Evolutionary conservation across 2,888 invertebrate species (phyloP).

Genomic region (Andrena marginata): DNA sequence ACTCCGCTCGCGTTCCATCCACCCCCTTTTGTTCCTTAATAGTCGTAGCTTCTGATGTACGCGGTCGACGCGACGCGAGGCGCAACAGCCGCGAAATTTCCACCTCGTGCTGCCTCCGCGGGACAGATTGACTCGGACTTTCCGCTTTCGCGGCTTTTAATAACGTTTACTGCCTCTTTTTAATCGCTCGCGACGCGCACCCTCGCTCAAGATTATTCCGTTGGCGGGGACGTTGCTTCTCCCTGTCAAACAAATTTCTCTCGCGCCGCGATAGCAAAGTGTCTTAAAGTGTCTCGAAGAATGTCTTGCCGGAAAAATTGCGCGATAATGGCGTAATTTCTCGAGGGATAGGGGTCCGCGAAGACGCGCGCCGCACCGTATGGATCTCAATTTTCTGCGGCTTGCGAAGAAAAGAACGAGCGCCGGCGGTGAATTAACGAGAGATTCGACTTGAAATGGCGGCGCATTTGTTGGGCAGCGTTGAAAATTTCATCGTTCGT

Average conservation of each 20-base stretch:
- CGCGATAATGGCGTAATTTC: conserved; percentile 46
- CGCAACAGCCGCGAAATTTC: conserved; percentile 39
- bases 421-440: conserved; percentile 30
- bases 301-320: conserved; percentile 45
- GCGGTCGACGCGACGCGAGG: conserved; percentile 30
- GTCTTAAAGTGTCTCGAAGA: conserved; percentile 30
- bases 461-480: conserved; percentile 20
- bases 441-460: conserved; percentile 47
- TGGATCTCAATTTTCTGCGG: conserved; percentile 47
- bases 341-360: not conserved
- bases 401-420: not conserved
- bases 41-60: conserved; percentile 43
- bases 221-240: no score
- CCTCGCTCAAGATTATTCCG: not conserved
- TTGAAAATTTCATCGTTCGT: conserved; percentile 7
- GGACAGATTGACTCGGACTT: conserved; percentile 28
- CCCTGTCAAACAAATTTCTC: conserved; percentile 19
- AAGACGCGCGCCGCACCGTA: not conserved
- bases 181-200: not conserved
- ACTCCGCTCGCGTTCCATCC: not conserved
- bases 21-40: conserved; percentile 45
- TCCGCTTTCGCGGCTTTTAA: conserved; percentile 33
- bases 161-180: not conserved
- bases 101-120: not conserved
- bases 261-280: conserved; percentile 13